phyloP scores from a whole-genome alignment of 2,113 vertebrate species.

The Myotis davidii region DNA sequence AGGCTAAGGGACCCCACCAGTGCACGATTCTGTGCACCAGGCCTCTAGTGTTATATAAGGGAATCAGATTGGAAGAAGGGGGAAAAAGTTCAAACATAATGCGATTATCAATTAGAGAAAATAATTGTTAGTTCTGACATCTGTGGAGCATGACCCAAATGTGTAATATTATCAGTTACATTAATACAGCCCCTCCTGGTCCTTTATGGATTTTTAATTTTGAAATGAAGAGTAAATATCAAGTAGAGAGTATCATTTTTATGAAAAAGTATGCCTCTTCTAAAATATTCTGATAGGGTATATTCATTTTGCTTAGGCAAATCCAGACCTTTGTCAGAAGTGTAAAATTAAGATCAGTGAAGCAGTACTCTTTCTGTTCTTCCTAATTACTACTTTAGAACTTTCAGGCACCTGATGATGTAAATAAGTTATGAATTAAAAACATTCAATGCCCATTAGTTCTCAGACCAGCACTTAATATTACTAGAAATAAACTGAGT shows the following conservation, averaged over 20 bases:
- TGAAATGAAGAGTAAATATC: neutral
- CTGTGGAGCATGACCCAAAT: neutral
- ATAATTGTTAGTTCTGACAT: neutral
- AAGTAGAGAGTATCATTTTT: slow-evolving; percentile 15
- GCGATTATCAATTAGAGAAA: neutral
- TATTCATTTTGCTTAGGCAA: neutral
- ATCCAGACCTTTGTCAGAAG: neutral
- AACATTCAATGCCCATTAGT: neutral
- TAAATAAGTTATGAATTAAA: slow-evolving; percentile 35
- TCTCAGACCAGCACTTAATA: neutral
- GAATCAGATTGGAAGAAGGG: neutral
- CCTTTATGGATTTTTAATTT: neutral
- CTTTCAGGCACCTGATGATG: neutral
- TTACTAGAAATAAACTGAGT: neutral
- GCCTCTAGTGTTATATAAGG: neutral
- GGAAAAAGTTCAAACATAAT: neutral
- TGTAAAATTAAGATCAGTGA: neutral
- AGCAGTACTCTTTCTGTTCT: neutral
- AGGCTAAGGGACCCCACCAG: no score
- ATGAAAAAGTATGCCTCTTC: neutral
- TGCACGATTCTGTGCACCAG: no score
- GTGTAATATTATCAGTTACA: neutral
- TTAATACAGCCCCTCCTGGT: neutral
- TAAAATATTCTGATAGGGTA: neutral
- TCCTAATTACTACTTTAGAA: slow-evolving; percentile 15